A percentile compares a stretch with the other conserved stretches of the same genome.
Conservation (phyloP, 2,888 invertebrate genomes). For the Cataglyphis albicans region DNA sequence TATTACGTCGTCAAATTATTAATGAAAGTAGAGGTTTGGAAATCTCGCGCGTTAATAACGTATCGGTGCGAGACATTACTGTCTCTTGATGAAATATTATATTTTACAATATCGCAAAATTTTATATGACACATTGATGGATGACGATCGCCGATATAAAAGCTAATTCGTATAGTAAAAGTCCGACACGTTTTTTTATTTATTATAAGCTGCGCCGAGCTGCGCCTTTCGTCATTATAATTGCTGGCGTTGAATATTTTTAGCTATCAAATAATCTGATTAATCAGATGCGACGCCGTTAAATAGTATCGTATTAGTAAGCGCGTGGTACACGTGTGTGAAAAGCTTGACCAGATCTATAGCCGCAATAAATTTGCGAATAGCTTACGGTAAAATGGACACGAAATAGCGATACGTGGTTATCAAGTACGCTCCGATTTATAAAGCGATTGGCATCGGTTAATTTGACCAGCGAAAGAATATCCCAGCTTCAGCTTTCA, state of each 20-base stretch:
- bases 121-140: constrained; percentile 23
- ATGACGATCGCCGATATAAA: constrained; percentile 28
- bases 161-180: background rate
- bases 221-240: background rate
- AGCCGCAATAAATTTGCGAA: constrained; percentile 45
- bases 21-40: background rate
- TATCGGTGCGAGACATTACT: background rate
- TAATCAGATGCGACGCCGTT: constrained; percentile 33
- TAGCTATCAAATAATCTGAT: constrained; percentile 32
- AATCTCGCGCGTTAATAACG: background rate
- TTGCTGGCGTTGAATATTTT: constrained; percentile 7
- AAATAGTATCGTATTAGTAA: constrained; percentile 23
- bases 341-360: constrained; percentile 44
- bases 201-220: background rate
- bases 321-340: constrained; percentile 3
- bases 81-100: constrained; percentile 7
- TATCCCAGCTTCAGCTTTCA: constrained; percentile 51
- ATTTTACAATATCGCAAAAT: constrained; percentile 18
- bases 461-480: constrained; percentile 50
- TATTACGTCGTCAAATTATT: constrained; percentile 7
- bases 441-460: constrained; percentile 33
- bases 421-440: constrained; percentile 45
- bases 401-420: constrained; percentile 37
- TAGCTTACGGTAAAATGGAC: constrained; percentile 41
- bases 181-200: constrained; percentile 1